Evolutionary conservation across 2,888 invertebrate genomes (phyloP).

Genomic region (Drosophila hamatofila): DNA sequence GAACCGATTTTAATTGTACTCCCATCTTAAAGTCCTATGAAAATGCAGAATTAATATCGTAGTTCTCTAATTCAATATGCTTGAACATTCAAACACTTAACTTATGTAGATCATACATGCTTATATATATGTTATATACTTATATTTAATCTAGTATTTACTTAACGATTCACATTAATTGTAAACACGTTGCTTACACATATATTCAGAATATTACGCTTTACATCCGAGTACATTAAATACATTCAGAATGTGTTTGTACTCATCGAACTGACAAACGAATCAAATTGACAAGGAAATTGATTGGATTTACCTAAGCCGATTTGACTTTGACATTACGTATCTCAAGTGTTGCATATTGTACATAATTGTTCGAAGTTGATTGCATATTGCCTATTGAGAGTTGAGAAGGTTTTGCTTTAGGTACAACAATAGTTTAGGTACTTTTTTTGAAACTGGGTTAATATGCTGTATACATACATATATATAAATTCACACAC

Average conservation of each 20-base stretch:
- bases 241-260: constrained; percentile 46
- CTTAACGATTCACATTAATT: constrained; percentile 10
- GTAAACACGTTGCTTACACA: constrained; percentile 42
- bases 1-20: neutral
- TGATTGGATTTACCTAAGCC: constrained; percentile 35
- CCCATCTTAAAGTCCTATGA: constrained; percentile 1
- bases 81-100: constrained; percentile 1
- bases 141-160: neutral
- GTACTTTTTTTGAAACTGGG: constrained; percentile 51
- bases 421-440: constrained; percentile 46
- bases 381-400: neutral
- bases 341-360: constrained; percentile 29
- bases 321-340: constrained; percentile 38
- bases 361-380: constrained; percentile 2
- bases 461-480: constrained; percentile 10
- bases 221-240: constrained; percentile 52
- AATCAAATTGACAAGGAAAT: constrained; percentile 64
- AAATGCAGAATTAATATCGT: constrained; percentile 7
- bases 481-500: neutral
- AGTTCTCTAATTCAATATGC: neutral
- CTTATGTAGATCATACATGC: constrained; percentile 10
- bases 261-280: constrained; percentile 39
- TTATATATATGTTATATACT: constrained; percentile 4
- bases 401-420: constrained; percentile 24
- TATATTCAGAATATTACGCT: constrained; percentile 74